Evolutionary conservation across 1,140 invertebrate species (phyloP).

Genomic region (Adoxophyes honmai): DNA sequence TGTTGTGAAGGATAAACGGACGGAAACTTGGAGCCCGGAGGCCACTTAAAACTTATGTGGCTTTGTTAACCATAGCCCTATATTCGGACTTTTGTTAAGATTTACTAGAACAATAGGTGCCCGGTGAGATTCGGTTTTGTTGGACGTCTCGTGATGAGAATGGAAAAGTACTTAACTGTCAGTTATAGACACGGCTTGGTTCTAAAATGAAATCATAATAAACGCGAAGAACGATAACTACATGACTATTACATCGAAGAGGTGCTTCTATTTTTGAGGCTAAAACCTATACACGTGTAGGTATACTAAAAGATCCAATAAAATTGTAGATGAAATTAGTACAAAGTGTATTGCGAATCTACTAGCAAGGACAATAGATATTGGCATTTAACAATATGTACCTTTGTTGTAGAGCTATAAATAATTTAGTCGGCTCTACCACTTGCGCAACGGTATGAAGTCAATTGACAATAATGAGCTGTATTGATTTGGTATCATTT

Average conservation of each 20-base stretch:
- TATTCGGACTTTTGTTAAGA: conserved; percentile 42
- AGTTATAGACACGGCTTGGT: too few relatives aligned
- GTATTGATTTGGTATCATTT: conserved; percentile 24
- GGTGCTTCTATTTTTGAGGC: too few relatives aligned
- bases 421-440: conserved; percentile 3
- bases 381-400: not conserved
- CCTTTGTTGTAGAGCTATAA: not conserved
- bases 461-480: conserved; percentile 24
- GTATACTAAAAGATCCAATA: too few relatives aligned
- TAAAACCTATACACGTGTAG: too few relatives aligned
- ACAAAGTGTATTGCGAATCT: too few relatives aligned
- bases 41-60: conserved; percentile 72
- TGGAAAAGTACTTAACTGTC: too few relatives aligned
- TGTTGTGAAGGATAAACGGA: conserved; percentile 64
- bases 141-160: not conserved
- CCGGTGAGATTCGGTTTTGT: not conserved
- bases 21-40: conserved; percentile 53
- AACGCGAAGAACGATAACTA: too few relatives aligned
- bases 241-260: too few relatives aligned
- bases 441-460: conserved; percentile 18
- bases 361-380: too few relatives aligned
- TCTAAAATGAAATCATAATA: too few relatives aligned
- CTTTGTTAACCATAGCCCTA: conserved; percentile 59
- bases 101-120: conserved; percentile 25
- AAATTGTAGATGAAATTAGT: too few relatives aligned